Base-by-base conservation (phyloP, 2,888 invertebrate genomes). In the Tridacna crocea region DNA sequence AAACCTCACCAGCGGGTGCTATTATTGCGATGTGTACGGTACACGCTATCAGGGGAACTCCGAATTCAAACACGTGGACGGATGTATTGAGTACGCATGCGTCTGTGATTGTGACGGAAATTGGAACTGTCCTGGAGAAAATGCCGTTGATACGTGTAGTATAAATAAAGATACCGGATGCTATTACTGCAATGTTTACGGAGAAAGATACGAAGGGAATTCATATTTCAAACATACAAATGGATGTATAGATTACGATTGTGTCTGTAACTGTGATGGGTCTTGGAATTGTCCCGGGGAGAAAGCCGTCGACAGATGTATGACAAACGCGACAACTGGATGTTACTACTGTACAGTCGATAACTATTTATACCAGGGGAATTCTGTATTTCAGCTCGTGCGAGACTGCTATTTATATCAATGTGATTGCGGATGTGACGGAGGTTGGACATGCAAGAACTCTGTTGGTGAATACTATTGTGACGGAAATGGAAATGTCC, bases 71-170 rank as follows among this genome's bases (percentile, higher is more conserved):
- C 82, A 90, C 48, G 84, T 82, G 11, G 82, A 91, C 63, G 90
- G 88, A 0, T 92, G 92, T 77, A 87, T 87, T 36, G 82, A 89
- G 63, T 92, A 90, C 55, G 70, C 86, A 22, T 92, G 92, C 74
- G 72, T 73, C n/a, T 92, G 92, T 77, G 88, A 89, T 51, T 92
- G 92, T 83, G 90, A 91, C 65, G 92, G 92, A 13, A 83, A 89
- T 36, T 92, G 91, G 91, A 80, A 90, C 36, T 92, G 92, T 75
- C 89, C 89, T 10, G 83, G 87, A 0, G 82, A 89, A 46, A 78
- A 83, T 36, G 87, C 88, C 72, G 83, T 60, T 17, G 88, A 91
- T 73, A 78, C 87, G 11, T 92, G 92, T 72, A 83, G 82, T 46
- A 61, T 78, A 24, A 83, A 87, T 24, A 65, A 63, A n/a, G 80